These are phyloP conservation scores for Pelobates cultripes DNA, from an alignment of 2,797 vertebrate genomes.

Conservation along the genomic window DNA sequence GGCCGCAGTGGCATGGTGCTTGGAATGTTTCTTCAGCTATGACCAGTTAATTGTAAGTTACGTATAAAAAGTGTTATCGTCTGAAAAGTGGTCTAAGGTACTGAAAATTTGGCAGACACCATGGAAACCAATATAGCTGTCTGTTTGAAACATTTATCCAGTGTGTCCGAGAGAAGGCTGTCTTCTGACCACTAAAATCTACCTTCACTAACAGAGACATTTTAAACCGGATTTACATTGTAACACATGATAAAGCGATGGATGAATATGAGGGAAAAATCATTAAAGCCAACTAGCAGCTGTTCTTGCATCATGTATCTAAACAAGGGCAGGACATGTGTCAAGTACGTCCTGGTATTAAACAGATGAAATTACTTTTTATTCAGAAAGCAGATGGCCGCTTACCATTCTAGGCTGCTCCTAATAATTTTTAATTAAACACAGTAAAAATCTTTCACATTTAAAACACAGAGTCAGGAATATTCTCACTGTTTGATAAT, in stretches of 20 bases:
- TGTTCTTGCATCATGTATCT: constrained; percentile 36
- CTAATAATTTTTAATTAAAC: constrained; percentile 36
- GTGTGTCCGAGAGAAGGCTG: too few species aligned
- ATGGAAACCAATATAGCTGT: too few species aligned
- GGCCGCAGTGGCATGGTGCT: too few species aligned
- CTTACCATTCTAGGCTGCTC: constrained; percentile 22
- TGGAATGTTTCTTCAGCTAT: too few species aligned
- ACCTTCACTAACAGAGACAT: neutral
- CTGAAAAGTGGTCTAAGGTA: too few species aligned
- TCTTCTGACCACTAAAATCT: too few species aligned
- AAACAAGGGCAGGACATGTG: constrained; percentile 14
- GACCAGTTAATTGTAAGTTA: too few species aligned
- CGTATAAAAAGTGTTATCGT: too few species aligned
- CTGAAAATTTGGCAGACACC: too few species aligned
- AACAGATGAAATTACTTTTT: constrained; percentile 27
- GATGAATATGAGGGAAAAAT: constrained; percentile 26
- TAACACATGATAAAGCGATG: neutral
- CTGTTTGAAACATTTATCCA: too few species aligned
- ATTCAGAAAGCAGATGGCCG: constrained; percentile 38
- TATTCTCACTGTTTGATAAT: too few species aligned
- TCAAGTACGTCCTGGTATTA: constrained; percentile 35
- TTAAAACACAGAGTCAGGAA: neutral
- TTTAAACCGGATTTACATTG: neutral
- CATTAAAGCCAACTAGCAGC: constrained; percentile 34
- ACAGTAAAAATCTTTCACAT: constrained; percentile 17